Evolutionary conservation across 2,113 vertebrate species (phyloP), one percentile per base, ranked within the genome.

Genomic region (Aptenodytes forsteri): DNA sequence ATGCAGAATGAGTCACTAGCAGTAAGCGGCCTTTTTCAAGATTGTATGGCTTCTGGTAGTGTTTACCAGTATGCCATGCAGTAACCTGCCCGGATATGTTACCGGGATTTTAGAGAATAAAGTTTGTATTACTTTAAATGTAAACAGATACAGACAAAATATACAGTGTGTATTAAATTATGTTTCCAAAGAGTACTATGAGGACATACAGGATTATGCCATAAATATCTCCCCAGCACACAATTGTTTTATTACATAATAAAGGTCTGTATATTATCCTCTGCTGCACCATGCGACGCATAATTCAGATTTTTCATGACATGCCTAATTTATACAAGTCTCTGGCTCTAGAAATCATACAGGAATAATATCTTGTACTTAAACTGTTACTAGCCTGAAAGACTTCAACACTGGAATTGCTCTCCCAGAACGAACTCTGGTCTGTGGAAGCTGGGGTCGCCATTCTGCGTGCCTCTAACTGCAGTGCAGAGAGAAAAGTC

Each of bases 221-320:
- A 77, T 97, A 97, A 98, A 97, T 96, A 97, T 89, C 90, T 97
- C 46, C 85, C 67, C 79, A 66, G 95, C 89, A 95, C 79, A 92
- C 91, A 96, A 97, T 97, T 96, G 96, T 86, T 98, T 97, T 97
- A 96, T 96, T 97, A 92, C 86, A 89, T 97, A 97, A 97, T 97
- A 97, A 97, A 97, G 83, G 94, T 82, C 90, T 90, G 81, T 95
- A 95, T 96, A 97, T 96, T 96, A 96, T 86, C 75, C 71, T 96
- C 93, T 94, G 94, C 95, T 87, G 93, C 52, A 66, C 85, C 47
- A 21, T 34, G 70, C 7, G 1, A 85, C 29, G 4, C 82, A 91
- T 96, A 97, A 97, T 92, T 98, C 93, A 97, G 58, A 36, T 64
- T 90, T 95, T 95, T 94, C 66, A 29, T 83, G 90, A 82, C 94